phyloP scores from a whole-genome alignment of 2,113 vertebrate genomes.

The Meriones unguiculatus region DNA sequence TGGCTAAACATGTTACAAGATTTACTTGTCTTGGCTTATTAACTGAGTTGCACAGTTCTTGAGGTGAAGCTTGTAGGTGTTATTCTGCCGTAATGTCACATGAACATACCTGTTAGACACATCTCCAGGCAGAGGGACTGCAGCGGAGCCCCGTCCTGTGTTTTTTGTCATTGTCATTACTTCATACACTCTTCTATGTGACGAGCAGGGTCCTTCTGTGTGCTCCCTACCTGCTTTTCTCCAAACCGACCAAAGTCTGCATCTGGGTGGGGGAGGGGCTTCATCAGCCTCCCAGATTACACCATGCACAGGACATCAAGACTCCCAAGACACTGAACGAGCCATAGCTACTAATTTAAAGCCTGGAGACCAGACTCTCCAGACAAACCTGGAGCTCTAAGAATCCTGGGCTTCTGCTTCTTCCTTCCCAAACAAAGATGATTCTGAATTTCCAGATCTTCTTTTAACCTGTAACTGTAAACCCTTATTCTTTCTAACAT shows the following conservation, averaged over 20 bases:
- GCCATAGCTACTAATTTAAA: not conserved
- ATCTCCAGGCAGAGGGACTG: not conserved
- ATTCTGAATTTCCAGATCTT: conserved; percentile 3
- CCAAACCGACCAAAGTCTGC: not conserved
- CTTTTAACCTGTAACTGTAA: not conserved
- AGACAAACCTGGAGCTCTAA: not conserved
- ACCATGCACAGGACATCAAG: not conserved
- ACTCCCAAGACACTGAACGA: not conserved
- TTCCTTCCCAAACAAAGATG: not conserved
- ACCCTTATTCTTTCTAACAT: not conserved
- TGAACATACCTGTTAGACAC: too few relatives aligned
- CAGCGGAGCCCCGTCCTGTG: not conserved
- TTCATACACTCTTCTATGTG: not conserved
- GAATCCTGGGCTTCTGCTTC: not conserved
- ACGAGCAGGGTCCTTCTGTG: too few relatives aligned
- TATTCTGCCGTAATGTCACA: not conserved
- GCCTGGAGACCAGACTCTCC: not conserved
- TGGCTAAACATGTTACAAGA: not conserved
- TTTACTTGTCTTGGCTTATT: not conserved
- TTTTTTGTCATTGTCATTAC: not conserved
- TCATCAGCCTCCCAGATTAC: fast-evolving
- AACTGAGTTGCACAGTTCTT: not conserved
- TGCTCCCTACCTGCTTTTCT: not conserved
- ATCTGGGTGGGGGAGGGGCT: too few relatives aligned
- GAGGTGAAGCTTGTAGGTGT: not conserved